These are phyloP conservation scores for Anas acuta DNA, from an alignment of 2,797 vertebrate genomes.

Conservation along the genomic window DNA sequence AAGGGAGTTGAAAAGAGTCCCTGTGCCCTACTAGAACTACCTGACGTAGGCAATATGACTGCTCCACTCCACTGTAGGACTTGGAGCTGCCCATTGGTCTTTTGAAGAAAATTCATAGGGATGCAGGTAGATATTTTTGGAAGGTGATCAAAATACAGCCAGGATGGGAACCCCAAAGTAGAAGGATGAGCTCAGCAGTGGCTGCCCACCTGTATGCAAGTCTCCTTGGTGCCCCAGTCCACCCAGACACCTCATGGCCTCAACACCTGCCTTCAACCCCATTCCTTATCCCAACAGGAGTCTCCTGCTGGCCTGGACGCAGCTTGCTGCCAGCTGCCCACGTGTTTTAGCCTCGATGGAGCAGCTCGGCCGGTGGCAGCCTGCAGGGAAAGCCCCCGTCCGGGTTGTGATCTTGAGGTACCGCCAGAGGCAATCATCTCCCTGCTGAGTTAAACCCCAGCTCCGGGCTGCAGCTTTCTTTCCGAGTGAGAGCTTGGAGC, in stretches of 20 bases:
- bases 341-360: accelerated
- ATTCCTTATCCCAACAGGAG: background rate
- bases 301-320: background rate
- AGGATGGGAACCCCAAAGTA: background rate
- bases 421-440: background rate
- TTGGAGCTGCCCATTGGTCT: background rate
- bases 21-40: background rate
- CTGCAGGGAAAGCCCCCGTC: background rate
- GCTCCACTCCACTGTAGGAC: accelerated
- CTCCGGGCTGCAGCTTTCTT: constrained; percentile 9
- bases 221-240: background rate
- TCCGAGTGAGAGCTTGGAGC: constrained; percentile 24
- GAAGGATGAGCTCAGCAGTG: background rate
- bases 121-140: background rate
- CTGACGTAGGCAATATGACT: accelerated
- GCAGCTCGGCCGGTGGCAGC: background rate
- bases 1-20: background rate
- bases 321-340: background rate
- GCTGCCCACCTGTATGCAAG: background rate
- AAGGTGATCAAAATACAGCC: background rate
- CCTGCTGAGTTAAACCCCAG: constrained; percentile 11
- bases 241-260: background rate
- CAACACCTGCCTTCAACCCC: background rate
- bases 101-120: background rate
- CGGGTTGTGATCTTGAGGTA: background rate